phyloP scores from a whole-genome alignment of 2,888 invertebrate genomes.

The Ochlodes sylvanus region DNA sequence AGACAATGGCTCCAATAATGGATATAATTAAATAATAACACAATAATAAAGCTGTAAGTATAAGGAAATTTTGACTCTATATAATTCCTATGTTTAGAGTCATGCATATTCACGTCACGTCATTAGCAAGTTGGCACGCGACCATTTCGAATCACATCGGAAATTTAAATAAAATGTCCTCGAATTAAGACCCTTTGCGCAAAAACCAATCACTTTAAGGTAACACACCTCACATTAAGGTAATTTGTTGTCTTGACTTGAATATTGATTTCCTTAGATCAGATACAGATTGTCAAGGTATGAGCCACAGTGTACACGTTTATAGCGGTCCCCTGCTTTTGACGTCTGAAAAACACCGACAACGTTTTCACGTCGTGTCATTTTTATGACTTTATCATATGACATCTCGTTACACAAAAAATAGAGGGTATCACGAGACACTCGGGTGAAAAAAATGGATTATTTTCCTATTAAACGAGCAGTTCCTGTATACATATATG shows the following conservation, averaged over 20 bases:
- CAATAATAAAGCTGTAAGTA: not conserved
- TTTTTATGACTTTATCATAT: no score
- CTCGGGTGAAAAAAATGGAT: no score
- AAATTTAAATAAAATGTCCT: slow-evolving; percentile 15
- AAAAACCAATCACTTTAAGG: slow-evolving; percentile 9
- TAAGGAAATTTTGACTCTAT: not conserved
- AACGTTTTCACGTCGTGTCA: no score
- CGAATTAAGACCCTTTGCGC: slow-evolving; percentile 12
- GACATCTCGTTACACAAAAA: no score
- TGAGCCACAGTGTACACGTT: not conserved
- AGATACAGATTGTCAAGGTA: slow-evolving; percentile 10
- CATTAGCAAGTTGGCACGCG: slow-evolving; percentile 17
- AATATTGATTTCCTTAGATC: slow-evolving; percentile 15
- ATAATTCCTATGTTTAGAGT: not conserved
- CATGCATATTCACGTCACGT: slow-evolving; percentile 6
- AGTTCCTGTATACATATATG: no score
- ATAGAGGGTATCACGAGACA: no score
- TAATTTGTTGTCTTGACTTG: slow-evolving; percentile 35
- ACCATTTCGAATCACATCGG: slow-evolving; percentile 1
- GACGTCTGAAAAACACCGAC: no score
- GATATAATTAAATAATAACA: not conserved
- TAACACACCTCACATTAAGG: slow-evolving; percentile 16
- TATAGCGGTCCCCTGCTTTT: no score
- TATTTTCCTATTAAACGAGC: no score
- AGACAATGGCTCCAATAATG: no score